These are phyloP conservation scores for Cheilosia pagana DNA, from an alignment of 2,888 invertebrate species.

Conservation along the genomic window DNA sequence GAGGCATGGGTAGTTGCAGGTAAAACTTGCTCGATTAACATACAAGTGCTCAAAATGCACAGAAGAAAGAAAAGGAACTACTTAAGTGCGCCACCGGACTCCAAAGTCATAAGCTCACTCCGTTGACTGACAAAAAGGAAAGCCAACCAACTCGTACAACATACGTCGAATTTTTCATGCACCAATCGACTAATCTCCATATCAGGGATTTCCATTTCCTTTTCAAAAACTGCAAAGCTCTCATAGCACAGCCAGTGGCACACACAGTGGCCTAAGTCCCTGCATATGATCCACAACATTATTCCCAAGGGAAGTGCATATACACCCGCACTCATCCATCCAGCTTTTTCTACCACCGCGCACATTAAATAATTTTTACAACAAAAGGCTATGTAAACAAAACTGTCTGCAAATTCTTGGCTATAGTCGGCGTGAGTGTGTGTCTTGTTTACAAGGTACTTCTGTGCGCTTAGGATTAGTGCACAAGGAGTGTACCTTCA, in stretches of 20 bases:
- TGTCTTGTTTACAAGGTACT: slow-evolving; percentile 63
- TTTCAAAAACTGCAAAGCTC: slow-evolving; percentile 25
- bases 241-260: not conserved
- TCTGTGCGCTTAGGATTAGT: slow-evolving; percentile 46
- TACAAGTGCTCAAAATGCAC: no score
- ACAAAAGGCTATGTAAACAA: slow-evolving; percentile 68
- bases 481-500: slow-evolving; percentile 49
- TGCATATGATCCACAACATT: slow-evolving; percentile 45
- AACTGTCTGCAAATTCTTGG: slow-evolving; percentile 60
- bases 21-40: no score
- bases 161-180: slow-evolving; percentile 54
- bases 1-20: no score
- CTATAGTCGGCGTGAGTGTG: slow-evolving; percentile 53
- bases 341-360: slow-evolving; percentile 21
- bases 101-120: no score
- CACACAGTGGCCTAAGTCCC: slow-evolving; percentile 4
- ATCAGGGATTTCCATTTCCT: slow-evolving; percentile 16
- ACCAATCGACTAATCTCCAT: slow-evolving; percentile 57
- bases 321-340: slow-evolving; percentile 35
- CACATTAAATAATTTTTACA: slow-evolving; percentile 48
- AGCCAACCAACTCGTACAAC: not conserved
- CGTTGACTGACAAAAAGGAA: not conserved
- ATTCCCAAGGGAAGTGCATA: slow-evolving; percentile 45
- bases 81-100: no score
- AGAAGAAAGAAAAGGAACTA: no score